These are phyloP conservation scores for Chrysemys picta DNA, from an alignment of 2,113 vertebrate genomes.

Conservation along the genomic window DNA sequence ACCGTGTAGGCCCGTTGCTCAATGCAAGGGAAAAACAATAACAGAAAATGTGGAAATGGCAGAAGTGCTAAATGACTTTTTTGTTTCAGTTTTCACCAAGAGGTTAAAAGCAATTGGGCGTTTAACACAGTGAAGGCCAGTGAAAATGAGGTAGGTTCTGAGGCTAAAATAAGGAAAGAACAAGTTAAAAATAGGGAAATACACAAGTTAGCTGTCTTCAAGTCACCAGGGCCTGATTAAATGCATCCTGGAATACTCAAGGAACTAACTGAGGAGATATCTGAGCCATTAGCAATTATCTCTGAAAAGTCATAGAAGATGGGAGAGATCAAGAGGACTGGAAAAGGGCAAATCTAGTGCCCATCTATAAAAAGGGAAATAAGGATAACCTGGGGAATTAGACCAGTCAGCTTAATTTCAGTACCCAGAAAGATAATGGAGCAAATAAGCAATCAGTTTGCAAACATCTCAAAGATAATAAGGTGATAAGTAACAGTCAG, in stretches of 20 bases:
- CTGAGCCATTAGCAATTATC: neutral
- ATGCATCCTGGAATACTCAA: neutral
- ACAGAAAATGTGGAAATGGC: neutral
- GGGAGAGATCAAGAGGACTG: neutral
- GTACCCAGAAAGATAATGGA: neutral
- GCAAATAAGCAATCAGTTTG: neutral
- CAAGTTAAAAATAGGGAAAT: neutral
- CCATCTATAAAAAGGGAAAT: neutral
- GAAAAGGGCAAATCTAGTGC: neutral
- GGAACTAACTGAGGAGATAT: neutral
- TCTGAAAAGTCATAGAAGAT: neutral
- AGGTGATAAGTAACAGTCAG: neutral
- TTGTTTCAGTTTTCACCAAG: neutral
- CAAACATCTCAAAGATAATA: neutral
- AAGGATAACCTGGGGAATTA: neutral
- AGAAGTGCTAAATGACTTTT: neutral
- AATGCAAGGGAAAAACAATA: neutral
- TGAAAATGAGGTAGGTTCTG: neutral
- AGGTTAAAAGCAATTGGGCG: neutral
- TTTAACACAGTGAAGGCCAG: neutral
- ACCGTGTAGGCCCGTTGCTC: neutral
- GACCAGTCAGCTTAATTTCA: neutral
- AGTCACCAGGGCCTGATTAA: neutral
- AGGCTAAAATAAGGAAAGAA: neutral
- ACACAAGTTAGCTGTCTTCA: neutral